Evolutionary conservation across 2,797 vertebrate species (phyloP).

Genomic region (Echiichthys vipera): DNA sequence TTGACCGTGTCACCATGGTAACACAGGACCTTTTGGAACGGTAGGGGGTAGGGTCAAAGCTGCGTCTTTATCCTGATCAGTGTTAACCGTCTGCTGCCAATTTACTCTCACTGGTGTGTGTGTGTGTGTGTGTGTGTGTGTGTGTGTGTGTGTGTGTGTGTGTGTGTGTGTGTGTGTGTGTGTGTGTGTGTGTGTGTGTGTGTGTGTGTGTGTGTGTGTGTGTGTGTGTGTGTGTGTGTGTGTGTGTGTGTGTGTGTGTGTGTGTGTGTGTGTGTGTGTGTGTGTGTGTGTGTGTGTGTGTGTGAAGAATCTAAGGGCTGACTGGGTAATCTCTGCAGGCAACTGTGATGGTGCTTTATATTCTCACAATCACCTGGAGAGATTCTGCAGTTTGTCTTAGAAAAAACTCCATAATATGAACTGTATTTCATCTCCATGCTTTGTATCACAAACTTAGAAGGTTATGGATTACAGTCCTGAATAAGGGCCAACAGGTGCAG

Average conservation of each 20-base stretch:
- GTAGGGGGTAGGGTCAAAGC: constrained; percentile 57
- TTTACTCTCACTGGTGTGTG: no score
- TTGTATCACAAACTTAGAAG: not conserved
- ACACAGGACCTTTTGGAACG: constrained; percentile 85
- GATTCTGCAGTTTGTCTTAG: constrained; percentile 89
- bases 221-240: constrained; percentile 7
- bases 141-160: constrained; percentile 2
- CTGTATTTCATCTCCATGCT: not conserved
- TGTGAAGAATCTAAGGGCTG: constrained; percentile 63
- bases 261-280: constrained; percentile 18
- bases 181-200: constrained; percentile 13
- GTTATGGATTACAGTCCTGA: constrained; percentile 53
- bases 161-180: not conserved
- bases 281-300: not conserved
- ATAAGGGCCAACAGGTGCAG: constrained; percentile 73
- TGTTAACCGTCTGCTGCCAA: constrained; percentile 82
- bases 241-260: not conserved
- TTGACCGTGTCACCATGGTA: constrained; percentile 89
- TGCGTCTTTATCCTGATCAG: constrained; percentile 73
- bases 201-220: not conserved
- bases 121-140: constrained; percentile 19
- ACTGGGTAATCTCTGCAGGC: constrained; percentile 98
- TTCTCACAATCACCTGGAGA: constrained; percentile 96
- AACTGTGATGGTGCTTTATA: constrained; percentile 91
- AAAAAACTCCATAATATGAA: not conserved